Percentiles rank a stretch among this genome's conserved stretches.
phyloP scores from a whole-genome alignment of 2,797 vertebrate genomes.

The Acrocephalus scirpaceus region DNA sequence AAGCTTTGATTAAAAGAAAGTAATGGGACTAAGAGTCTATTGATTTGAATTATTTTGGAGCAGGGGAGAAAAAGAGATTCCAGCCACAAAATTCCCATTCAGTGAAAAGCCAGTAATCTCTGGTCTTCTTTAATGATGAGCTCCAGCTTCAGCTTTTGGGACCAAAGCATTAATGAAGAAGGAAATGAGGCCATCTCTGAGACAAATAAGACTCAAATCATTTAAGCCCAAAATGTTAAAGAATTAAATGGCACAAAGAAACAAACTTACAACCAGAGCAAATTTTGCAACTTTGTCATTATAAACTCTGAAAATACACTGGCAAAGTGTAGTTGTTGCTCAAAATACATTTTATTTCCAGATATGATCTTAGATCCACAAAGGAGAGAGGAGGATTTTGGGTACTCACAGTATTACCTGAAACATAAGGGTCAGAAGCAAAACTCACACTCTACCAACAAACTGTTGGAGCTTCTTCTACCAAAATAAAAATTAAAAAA shows the following conservation, averaged over 20 bases:
- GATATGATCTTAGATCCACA: background rate
- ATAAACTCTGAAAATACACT: background rate
- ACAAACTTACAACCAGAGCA: background rate
- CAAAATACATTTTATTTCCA: background rate
- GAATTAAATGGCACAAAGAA: background rate
- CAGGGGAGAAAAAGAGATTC: background rate
- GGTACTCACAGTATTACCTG: background rate
- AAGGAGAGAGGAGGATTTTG: accelerated
- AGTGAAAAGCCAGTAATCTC: background rate
- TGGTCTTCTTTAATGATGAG: background rate
- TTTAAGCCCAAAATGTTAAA: background rate
- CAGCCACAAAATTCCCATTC: background rate
- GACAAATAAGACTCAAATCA: background rate
- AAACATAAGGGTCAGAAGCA: background rate
- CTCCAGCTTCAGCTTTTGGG: background rate
- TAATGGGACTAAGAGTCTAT: background rate
- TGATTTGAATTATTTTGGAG: background rate
- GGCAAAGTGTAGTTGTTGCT: background rate
- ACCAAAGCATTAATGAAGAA: background rate
- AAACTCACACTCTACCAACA: background rate
- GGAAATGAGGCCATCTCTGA: background rate
- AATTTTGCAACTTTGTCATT: background rate
- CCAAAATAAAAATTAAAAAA: background rate
- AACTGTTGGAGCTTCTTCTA: background rate
- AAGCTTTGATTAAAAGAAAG: background rate